Percentiles rank a stretch among this genome's conserved stretches.
Evolutionary conservation across 2,888 invertebrate genomes (phyloP).

Genomic region (Netelia melanura): DNA sequence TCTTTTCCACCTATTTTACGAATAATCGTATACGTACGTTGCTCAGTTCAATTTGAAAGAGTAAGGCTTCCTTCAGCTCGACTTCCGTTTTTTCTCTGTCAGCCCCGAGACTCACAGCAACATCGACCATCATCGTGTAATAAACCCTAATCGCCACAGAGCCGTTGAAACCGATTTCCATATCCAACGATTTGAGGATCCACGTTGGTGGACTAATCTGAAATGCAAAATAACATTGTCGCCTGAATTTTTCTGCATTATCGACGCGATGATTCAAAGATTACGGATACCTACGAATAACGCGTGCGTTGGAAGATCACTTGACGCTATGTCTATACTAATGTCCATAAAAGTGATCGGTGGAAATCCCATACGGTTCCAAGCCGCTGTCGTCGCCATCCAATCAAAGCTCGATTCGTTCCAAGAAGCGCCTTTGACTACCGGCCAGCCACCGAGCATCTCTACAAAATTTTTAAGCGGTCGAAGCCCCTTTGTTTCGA

Average conservation of each 20-base stretch:
- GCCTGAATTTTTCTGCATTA: too few species aligned
- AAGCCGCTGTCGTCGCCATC: conserved; percentile 93
- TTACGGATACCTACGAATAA: conserved; percentile 85
- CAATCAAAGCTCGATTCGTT: conserved; percentile 90
- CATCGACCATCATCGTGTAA: conserved; percentile 4
- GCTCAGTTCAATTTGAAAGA: too few species aligned
- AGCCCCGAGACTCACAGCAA: too few species aligned
- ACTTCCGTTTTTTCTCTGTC: too few species aligned
- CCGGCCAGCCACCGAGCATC: conserved; percentile 96
- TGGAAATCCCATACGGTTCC: conserved; percentile 92
- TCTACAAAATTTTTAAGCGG: conserved; percentile 91
- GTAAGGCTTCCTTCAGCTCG: too few species aligned
- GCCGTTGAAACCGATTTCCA: too few species aligned
- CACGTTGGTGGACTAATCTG: too few species aligned
- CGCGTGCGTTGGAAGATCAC: conserved; percentile 93
- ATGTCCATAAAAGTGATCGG: conserved; percentile 96
- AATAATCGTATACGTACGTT: too few species aligned
- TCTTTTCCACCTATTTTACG: too few species aligned
- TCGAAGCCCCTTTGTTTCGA: conserved; percentile 91
- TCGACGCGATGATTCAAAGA: too few species aligned
- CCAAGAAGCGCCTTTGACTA: conserved; percentile 92
- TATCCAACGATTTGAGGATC: too few species aligned
- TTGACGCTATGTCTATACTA: conserved; percentile 91
- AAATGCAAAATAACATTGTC: too few species aligned
- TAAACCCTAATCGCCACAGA: not conserved